A percentile compares a stretch with the other conserved stretches of the same genome.
phyloP scores from a whole-genome alignment of 1,140 invertebrate genomes.

The Lycorma delicatula region DNA sequence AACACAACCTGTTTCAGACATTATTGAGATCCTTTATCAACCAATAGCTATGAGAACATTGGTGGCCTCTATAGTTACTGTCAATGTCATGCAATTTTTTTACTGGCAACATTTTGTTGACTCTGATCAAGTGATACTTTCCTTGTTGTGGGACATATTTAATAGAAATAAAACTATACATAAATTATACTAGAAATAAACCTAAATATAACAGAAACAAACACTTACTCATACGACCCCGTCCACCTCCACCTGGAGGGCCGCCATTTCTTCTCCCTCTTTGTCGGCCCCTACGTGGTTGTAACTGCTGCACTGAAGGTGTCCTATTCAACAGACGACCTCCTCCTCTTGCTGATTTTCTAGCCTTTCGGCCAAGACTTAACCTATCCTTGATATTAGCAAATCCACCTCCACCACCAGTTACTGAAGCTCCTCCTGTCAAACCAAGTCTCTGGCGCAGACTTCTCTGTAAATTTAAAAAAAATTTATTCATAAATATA shows the following conservation, averaged over 20 bases:
- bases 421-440: too few relatives aligned
- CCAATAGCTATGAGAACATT: too few relatives aligned
- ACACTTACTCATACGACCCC: slow-evolving; percentile 1
- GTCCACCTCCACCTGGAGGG: neutral
- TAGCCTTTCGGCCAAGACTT: slow-evolving; percentile 11
- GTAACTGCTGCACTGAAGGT: neutral
- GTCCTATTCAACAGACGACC: neutral
- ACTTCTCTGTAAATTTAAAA: slow-evolving; percentile 29
- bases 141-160: neutral
- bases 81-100: too few relatives aligned
- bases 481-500: too few relatives aligned
- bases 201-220: neutral
- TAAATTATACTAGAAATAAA: neutral
- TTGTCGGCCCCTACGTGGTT: slow-evolving; percentile 18
- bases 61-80: too few relatives aligned
- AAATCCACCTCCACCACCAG: slow-evolving; percentile 9
- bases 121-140: too few relatives aligned
- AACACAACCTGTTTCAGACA: too few relatives aligned
- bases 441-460: slow-evolving; percentile 38
- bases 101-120: too few relatives aligned
- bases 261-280: slow-evolving; percentile 19
- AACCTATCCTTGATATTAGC: slow-evolving; percentile 31
- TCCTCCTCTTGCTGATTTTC: slow-evolving; percentile 26
- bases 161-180: neutral
- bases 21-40: too few relatives aligned